These are phyloP conservation scores for Ormia ochracea DNA, from an alignment of 2,888 invertebrate genomes.

Conservation along the genomic window DNA sequence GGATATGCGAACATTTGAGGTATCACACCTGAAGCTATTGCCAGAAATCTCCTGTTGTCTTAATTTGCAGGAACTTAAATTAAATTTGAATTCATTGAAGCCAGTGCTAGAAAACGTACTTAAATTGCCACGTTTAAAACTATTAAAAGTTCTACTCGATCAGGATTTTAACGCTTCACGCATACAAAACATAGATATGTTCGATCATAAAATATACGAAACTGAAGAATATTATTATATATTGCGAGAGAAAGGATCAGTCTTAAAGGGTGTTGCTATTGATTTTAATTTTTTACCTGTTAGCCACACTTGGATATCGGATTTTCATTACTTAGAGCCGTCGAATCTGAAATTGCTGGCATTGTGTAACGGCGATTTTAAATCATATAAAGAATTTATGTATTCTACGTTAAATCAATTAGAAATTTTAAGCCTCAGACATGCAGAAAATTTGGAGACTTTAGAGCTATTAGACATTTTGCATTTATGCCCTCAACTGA, in stretches of 20 bases:
- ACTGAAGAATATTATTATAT: conserved; percentile 70
- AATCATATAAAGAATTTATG: conserved; percentile 61
- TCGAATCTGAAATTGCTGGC: conserved; percentile 67
- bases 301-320: conserved; percentile 54
- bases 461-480: conserved; percentile 66
- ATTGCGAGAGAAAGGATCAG: conserved; percentile 65
- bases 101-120: conserved; percentile 67
- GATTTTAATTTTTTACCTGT: conserved; percentile 71
- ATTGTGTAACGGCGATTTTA: conserved; percentile 69
- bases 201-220: conserved; percentile 70
- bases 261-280: conserved; percentile 68
- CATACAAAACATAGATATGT: conserved; percentile 66
- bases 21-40: conserved; percentile 67
- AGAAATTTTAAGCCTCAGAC: conserved; percentile 55
- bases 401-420: conserved; percentile 67
- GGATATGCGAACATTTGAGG: conserved; percentile 70
- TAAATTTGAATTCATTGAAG: conserved; percentile 70
- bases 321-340: conserved; percentile 49
- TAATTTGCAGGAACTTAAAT: conserved; percentile 67
- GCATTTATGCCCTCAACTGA: conserved; percentile 66
- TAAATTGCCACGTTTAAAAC: conserved; percentile 67
- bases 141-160: conserved; percentile 69
- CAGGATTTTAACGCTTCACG: conserved; percentile 64
- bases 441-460: conserved; percentile 61
- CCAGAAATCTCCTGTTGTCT: conserved; percentile 67